Evolutionary conservation across 2,113 vertebrate species (phyloP), one percentile per base, ranked within the genome.

Genomic region (Pygoscelis antarcticus): DNA sequence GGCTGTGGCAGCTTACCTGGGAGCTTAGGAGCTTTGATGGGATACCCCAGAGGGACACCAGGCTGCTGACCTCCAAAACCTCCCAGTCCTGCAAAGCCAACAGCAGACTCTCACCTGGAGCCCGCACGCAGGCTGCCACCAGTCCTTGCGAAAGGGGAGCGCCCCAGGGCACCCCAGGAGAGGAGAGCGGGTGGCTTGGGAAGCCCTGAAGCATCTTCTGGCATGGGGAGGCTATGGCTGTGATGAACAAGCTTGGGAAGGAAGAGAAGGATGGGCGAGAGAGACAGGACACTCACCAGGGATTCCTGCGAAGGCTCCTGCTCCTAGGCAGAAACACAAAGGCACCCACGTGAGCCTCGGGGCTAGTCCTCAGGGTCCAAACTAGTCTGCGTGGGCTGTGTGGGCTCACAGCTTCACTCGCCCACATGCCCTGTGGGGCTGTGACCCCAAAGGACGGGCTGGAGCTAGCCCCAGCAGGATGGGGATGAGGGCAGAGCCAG

Each of bases 31-130:
- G 99, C 98, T 98, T 99, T 99, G 72, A 99, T 99, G 57, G 99
- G 99, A 96, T 99, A 99, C 89, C 99, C 99, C 75, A 99, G 98
- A 77, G 99, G 99, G 34, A 99, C 98, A 80, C 99, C 99, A 3
- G 99, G 99, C 97, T 99, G 98, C 74, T 98, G 99, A 77, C 98
- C 98, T 87, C 98, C 98, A 96, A 98, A 99, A 64, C 98, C 98
- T 90, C 98, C 99, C 69, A 98, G 98, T 54, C 98, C 98, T 98
- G 94, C 89, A 98, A 96, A 86, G 76, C 96, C 64, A 95, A 97
- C 91, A 96, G 96, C 94, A 93, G 74, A 94, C 62, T 81, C 84
- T 89, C 77, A 96, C 94, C 87, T 93, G 91, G 84, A 94, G 87
- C 95, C 90, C 22, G 34, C 14, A 0, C 62, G 47, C 78, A 32